phyloP scores from a whole-genome alignment of 1,140 invertebrate genomes.

The Pteromalus puparum region DNA sequence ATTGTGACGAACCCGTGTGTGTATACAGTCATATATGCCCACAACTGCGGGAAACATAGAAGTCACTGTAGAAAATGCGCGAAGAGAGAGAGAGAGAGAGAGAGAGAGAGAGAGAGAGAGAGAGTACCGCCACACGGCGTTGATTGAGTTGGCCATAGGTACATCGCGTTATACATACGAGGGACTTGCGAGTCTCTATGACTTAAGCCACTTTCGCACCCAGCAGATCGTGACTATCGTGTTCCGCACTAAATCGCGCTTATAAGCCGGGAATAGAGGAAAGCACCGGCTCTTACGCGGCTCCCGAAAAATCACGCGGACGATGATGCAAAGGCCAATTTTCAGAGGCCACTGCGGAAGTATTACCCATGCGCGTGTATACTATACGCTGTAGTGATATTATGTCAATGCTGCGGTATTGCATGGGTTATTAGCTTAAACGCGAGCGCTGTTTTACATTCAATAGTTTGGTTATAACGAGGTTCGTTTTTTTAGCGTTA shows the following conservation, averaged over 20 bases:
- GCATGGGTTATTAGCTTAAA: too few species aligned
- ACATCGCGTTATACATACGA: too few species aligned
- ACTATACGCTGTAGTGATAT: too few species aligned
- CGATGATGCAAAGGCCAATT: slow-evolving; percentile 27
- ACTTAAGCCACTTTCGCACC: slow-evolving; percentile 56
- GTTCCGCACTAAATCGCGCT: slow-evolving; percentile 53
- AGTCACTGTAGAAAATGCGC: background rate
- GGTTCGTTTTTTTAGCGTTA: background rate
- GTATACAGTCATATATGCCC: background rate
- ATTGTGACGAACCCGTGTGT: slow-evolving; percentile 29
- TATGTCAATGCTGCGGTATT: too few species aligned
- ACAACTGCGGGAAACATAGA: background rate
- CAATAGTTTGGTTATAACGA: background rate
- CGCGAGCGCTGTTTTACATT: background rate
- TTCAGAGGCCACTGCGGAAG: background rate
- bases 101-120: slow-evolving; percentile 7
- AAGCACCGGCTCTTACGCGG: background rate
- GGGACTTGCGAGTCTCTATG: slow-evolving; percentile 4
- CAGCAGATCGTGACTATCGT: slow-evolving; percentile 53
- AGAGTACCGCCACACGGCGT: background rate
- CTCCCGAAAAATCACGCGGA: background rate
- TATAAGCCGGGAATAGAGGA: background rate
- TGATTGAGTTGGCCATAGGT: slow-evolving; percentile 2
- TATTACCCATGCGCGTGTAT: too few species aligned
- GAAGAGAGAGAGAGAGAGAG: slow-evolving; percentile 4